Evolutionary conservation across 2,797 vertebrate species (phyloP), one percentile per base, ranked within the genome.

Genomic region (Danio jaintianensis): DNA sequence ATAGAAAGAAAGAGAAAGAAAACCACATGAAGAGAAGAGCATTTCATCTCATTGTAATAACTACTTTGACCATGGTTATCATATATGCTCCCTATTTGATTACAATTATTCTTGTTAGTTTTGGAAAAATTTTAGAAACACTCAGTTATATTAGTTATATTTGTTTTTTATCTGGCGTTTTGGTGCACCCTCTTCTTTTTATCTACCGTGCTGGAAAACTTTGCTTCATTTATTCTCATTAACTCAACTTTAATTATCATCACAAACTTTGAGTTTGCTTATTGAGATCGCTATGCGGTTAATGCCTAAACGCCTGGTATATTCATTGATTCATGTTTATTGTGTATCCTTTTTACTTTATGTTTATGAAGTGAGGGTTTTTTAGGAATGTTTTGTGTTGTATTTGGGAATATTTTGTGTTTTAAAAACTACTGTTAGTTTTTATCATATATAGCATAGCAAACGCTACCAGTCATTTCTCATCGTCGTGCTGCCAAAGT

Each of bases 1-100:
- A 72, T 13, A 55, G 68, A 20, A 10, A 36, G 6, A 82, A 9
- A 75, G 45, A 40, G 18, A 62, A 56, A 82, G 89, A 62, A 16
- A 82, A 90, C 88, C 87, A 87, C 81, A 88, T 80, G 64, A 78
- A 87, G 85, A 89, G 86, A 7, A 89, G 87, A 80, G 85, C 45
- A 79, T 90, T 89, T 72, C 85, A 53, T 40, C 36, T 91, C 84
- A 72, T 56, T 56, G 2, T 72, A 6, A 42, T 71, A 42, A 71
- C 68, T 18, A 55, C 68, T 5, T 4, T 42, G 50, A 55, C 4
- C 10, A 71, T 20, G 1, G 2, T 55, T 22, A 56, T 72, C 2
- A 20, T 45, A 43, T 72, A 72, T 58, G 1, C 4, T 42, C 52
- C 40, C 3, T 52, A 11, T 69, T 36, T 52, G 6, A 69, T 36